These are phyloP conservation scores for Diachasmimorpha longicaudata DNA, from an alignment of 1,140 invertebrate genomes.

Conservation along the genomic window DNA sequence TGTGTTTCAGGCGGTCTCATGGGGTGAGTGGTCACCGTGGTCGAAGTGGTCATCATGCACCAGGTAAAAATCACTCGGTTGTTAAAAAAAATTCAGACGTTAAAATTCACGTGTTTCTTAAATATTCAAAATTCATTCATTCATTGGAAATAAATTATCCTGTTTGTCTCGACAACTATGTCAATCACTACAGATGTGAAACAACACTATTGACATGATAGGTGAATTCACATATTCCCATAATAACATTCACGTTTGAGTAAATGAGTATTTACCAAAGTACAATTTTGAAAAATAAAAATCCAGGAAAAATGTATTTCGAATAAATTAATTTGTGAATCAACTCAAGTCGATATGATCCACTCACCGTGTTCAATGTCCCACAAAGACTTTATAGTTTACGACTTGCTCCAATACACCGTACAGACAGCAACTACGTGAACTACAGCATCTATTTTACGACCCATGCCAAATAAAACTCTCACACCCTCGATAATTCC, in stretches of 20 bases:
- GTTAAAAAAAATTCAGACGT: too few species aligned
- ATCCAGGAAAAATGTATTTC: not conserved
- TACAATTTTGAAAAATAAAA: too few species aligned
- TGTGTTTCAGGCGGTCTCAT: conserved; percentile 48
- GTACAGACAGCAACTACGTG: too few species aligned
- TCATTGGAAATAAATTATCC: too few species aligned
- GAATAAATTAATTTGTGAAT: not conserved
- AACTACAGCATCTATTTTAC: not conserved
- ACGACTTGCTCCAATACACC: not conserved
- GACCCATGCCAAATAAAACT: not conserved
- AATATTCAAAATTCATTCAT: too few species aligned
- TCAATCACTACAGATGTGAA: too few species aligned
- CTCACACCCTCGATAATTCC: not conserved
- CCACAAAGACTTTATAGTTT: not conserved
- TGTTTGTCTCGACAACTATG: too few species aligned
- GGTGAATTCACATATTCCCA: too few species aligned
- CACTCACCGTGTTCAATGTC: not conserved
- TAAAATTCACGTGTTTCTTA: too few species aligned
- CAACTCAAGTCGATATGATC: not conserved
- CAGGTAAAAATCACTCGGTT: conserved; percentile 39
- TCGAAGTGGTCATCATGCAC: conserved; percentile 70
- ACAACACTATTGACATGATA: too few species aligned
- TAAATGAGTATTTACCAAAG: too few species aligned
- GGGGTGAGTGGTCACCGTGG: conserved; percentile 69
- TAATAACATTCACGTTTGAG: too few species aligned